Evolutionary conservation across 2,797 vertebrate genomes (phyloP).

Genomic region (Lacerta agilis): DNA sequence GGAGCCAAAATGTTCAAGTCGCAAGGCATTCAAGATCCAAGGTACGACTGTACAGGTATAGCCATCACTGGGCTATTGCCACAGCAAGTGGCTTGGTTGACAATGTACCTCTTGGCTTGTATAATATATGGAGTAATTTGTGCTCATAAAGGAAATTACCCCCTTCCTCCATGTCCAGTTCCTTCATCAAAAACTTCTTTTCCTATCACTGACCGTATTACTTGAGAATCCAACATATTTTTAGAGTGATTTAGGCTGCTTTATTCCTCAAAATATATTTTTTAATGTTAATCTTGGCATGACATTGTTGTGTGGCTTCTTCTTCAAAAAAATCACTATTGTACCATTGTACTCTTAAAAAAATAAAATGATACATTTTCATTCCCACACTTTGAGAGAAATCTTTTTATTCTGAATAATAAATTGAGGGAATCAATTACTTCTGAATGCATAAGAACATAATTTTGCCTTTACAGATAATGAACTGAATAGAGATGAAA

Average conservation of each 20-base stretch:
- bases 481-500: conserved; percentile 62
- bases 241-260: conserved; percentile 2
- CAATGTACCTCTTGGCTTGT: no score
- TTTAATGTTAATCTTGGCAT: conserved; percentile 34
- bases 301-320: background rate
- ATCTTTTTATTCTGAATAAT: conserved; percentile 45
- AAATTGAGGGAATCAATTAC: conserved; percentile 66
- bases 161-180: no score
- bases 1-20: no score
- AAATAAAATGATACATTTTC: conserved; percentile 20
- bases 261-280: conserved; percentile 26
- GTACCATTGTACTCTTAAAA: background rate
- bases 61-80: no score
- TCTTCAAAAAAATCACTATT: background rate
- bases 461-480: conserved; percentile 68
- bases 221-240: background rate
- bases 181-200: no score
- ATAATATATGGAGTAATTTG: no score
- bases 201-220: background rate
- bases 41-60: no score
- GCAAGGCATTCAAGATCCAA: no score
- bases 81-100: no score
- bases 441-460: conserved; percentile 61
- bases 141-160: no score
- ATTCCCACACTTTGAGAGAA: background rate